Base-by-base conservation (phyloP, 2,888 invertebrate species). In the Plagiodera versicolora region DNA sequence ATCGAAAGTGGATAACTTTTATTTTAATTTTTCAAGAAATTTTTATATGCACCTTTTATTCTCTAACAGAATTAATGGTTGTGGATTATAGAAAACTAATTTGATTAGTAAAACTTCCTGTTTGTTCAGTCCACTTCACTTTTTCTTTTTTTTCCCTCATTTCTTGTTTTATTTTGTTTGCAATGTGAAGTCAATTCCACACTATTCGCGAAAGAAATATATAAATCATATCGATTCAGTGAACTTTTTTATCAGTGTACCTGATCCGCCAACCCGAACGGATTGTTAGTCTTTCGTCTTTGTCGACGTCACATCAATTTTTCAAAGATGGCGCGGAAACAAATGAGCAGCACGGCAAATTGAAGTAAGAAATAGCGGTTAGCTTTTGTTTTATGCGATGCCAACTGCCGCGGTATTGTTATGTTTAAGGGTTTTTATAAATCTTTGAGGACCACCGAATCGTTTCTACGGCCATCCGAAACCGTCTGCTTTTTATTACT, bases 331-430 rank as follows among this genome's bases (percentile, higher is more conserved):
- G 77, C 79, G 70, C 77, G 78, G 77, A 80, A 80, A 81, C 79
- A 80, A 80, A 81, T 81, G 81, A 80, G 80, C 78, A 75, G 72
- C 77, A 70, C 78, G 76, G 75, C 75, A 80, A 81, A 80, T 81
- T 80, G 80, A 76, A 79, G 79, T 80, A 80, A 81, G 81, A 79
- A 80, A 80, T 80, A 80, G 81, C 80, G 80, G 81, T 80, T 79
- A 79, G 78, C 77, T 79, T 76, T 79, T 80, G 79, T 80, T 80
- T 80, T 80, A 80, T 79, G 78, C 77, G 74, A 78, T 75, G 78
- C 79, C 78, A 79, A 79, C 78, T 78, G 78, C 78, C 74, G 70
- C 74, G 74, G 76, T 76, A 77, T 79, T 79, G 78, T 79, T 78
- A 78, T 74, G 77, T 78, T 77, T 77, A 69, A 69, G 75, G 77